Percentiles rank a stretch among this genome's conserved stretches.
Conservation (phyloP, 2,797 vertebrate species). For the Rhincodon typus region DNA sequence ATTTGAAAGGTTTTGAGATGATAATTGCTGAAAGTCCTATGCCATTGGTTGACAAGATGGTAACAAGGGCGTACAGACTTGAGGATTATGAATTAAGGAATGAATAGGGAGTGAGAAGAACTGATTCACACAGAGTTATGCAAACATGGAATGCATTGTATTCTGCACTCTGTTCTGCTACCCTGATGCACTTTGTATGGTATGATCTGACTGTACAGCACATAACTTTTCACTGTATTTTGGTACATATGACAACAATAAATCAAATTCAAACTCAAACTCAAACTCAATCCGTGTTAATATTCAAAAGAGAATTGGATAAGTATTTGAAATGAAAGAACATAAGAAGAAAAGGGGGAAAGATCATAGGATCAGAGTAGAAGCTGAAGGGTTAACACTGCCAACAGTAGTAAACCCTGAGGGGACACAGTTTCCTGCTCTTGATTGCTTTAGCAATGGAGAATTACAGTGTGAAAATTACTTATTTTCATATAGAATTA, state of each 20-base stretch:
- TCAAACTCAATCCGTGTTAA: too few relatives aligned
- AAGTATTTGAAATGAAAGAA: background rate
- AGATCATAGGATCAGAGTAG: background rate
- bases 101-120: background rate
- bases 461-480: slow-evolving; percentile 40
- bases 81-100: background rate
- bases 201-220: too few relatives aligned
- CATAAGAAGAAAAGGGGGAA: background rate
- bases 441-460: slow-evolving; percentile 32
- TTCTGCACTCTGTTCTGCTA: too few relatives aligned
- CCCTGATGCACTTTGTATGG: too few relatives aligned
- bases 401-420: background rate
- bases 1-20: background rate
- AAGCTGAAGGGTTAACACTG: background rate
- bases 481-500: slow-evolving; percentile 43
- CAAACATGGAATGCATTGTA: background rate
- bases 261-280: too few relatives aligned
- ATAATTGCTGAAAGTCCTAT: background rate
- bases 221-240: too few relatives aligned
- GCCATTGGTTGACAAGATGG: background rate
- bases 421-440: background rate
- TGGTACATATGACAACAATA: too few relatives aligned
- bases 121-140: background rate
- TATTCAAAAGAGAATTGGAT: background rate
- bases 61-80: background rate